These are phyloP conservation scores for Meteorus colon DNA, from an alignment of 2,888 invertebrate species.

Conservation along the genomic window DNA sequence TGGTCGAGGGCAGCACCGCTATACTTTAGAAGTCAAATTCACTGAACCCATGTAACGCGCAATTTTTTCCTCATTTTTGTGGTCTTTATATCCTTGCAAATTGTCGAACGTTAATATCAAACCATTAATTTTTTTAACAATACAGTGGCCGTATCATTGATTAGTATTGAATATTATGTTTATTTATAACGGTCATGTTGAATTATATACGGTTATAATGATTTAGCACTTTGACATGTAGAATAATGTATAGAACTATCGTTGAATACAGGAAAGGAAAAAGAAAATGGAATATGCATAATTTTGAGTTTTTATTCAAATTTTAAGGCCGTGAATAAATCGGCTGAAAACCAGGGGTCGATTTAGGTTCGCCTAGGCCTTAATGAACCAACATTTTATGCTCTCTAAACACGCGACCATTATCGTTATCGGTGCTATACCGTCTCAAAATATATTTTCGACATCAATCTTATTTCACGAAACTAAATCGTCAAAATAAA, in stretches of 20 bases:
- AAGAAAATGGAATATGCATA: not conserved
- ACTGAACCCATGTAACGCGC: not conserved
- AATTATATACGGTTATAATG: not conserved
- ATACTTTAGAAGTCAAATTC: not conserved
- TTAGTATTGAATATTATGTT: conserved; percentile 1
- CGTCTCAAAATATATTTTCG: not conserved
- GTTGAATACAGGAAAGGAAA: not conserved
- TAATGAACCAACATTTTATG: conserved; percentile 13
- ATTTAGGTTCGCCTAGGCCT: not conserved
- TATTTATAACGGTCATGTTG: no score
- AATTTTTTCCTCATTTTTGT: not conserved
- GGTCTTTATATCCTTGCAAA: not conserved
- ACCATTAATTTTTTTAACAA: no score
- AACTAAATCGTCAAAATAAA: not conserved
- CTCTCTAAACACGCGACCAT: not conserved
- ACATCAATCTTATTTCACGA: not conserved
- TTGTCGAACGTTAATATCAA: not conserved
- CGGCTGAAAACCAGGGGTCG: not conserved
- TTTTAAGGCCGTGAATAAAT: not conserved
- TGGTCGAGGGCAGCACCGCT: not conserved
- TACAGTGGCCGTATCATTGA: not conserved
- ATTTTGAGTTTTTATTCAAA: conserved; percentile 11
- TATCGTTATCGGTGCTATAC: conserved; percentile 8
- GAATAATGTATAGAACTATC: not conserved
- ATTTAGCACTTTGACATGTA: not conserved